A percentile compares a stretch with the other conserved stretches of the same genome.
These are phyloP conservation scores for Chesias legatella DNA, from an alignment of 2,888 invertebrate species.

Conservation along the genomic window DNA sequence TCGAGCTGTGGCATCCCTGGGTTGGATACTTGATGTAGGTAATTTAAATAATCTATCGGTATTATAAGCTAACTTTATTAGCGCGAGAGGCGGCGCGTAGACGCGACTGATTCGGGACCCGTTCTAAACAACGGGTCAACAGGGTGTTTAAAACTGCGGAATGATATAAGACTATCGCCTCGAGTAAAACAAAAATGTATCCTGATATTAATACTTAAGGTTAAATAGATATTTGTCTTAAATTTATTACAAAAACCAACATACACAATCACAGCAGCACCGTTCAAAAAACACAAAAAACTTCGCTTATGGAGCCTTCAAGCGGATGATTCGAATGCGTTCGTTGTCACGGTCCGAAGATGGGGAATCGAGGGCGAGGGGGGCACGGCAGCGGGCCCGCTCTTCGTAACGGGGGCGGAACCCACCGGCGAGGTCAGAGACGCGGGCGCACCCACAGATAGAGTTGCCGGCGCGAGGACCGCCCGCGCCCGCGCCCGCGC, in stretches of 20 bases:
- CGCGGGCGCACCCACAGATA: slow-evolving; percentile 80
- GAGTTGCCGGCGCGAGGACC: slow-evolving; percentile 82
- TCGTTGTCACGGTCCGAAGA: slow-evolving; percentile 59
- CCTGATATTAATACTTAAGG: slow-evolving; percentile 47
- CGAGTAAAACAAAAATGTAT: slow-evolving; percentile 40
- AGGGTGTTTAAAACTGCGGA: slow-evolving; percentile 7
- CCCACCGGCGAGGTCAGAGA: slow-evolving; percentile 70
- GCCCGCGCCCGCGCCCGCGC: slow-evolving; percentile 89
- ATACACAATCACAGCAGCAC: slow-evolving; percentile 22
- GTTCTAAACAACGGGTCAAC: slow-evolving; percentile 1
- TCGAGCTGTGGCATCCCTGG: slow-evolving; percentile 1
- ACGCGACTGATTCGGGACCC: slow-evolving; percentile 7
- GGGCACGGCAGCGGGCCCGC: slow-evolving; percentile 79
- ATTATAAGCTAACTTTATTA: background rate
- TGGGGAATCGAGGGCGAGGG: slow-evolving; percentile 64
- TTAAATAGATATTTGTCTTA: too few species aligned
- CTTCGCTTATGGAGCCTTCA: slow-evolving; percentile 62
- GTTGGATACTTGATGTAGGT: background rate
- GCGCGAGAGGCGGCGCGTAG: background rate
- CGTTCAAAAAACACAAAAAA: slow-evolving; percentile 69
- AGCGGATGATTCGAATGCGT: slow-evolving; percentile 50
- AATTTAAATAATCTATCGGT: too few species aligned
- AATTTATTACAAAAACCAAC: slow-evolving; percentile 37
- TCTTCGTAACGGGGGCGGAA: slow-evolving; percentile 71
- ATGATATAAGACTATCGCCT: slow-evolving; percentile 3